Conservation (phyloP, 1,140 invertebrate genomes). For the Homarus americanus region DNA sequence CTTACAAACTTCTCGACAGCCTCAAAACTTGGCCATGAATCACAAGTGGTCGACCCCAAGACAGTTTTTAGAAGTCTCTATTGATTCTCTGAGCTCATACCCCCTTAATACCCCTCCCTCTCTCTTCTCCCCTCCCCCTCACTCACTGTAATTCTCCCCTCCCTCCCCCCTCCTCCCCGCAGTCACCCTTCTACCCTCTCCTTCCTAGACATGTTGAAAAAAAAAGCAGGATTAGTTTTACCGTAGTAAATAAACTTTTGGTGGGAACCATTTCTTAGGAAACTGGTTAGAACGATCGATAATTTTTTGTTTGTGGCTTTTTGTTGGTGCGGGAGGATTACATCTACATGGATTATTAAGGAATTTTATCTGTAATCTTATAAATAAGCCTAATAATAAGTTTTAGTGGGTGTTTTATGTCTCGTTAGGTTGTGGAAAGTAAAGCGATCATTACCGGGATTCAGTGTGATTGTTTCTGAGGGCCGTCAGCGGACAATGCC, state of each 20-base stretch:
- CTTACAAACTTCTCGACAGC: constrained; percentile 49
- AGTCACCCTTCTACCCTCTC: constrained; percentile 44
- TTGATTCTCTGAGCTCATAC: constrained; percentile 35
- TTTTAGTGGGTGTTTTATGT: background rate
- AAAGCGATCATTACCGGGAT: too few species aligned
- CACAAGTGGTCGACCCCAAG: constrained; percentile 45
- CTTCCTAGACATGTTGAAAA: constrained; percentile 38
- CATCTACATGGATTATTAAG: background rate
- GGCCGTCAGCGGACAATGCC: background rate
- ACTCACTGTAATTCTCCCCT: background rate
- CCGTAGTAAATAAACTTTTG: background rate
- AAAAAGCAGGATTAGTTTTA: constrained; percentile 7
- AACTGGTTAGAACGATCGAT: background rate
- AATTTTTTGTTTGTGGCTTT: background rate
- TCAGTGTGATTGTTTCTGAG: too few species aligned
- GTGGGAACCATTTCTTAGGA: background rate
- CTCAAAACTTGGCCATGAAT: constrained; percentile 55
- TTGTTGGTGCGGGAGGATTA: background rate
- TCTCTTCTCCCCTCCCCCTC: background rate
- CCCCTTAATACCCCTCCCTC: constrained; percentile 29
- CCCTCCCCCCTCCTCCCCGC: background rate
- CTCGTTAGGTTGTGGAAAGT: background rate
- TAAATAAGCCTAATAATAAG: background rate
- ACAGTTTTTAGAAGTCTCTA: constrained; percentile 60
- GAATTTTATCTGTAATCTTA: background rate